Percentiles rank a stretch among this genome's conserved stretches.
These are phyloP conservation scores for Setipinna tenuifilis DNA, from an alignment of 2,797 vertebrate genomes.

Conservation along the genomic window DNA sequence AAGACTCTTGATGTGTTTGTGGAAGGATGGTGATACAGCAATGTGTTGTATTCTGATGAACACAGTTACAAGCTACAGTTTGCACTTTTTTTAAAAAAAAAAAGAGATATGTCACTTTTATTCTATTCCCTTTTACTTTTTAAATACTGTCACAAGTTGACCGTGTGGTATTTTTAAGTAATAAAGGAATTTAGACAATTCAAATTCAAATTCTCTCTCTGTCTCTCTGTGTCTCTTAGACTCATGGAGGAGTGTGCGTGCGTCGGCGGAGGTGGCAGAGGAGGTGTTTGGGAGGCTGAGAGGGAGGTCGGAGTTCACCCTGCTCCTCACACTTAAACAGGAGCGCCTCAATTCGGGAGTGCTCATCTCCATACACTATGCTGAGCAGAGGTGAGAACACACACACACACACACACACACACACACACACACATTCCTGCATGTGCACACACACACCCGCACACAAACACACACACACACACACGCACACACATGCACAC, in stretches of 20 bases:
- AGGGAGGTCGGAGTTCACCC: conserved; percentile 83
- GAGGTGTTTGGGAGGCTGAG: conserved; percentile 80
- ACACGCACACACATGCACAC: neutral
- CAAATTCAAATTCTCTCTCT: neutral
- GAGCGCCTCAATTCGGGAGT: conserved; percentile 83
- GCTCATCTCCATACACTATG: conserved; percentile 83
- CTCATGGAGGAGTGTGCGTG: conserved; percentile 80
- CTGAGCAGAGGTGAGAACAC: conserved; percentile 78
- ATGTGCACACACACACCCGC: neutral
- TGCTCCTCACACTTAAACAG: conserved; percentile 84
- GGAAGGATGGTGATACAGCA: too few relatives aligned
- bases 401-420: neutral
- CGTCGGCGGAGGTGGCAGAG: conserved; percentile 76
- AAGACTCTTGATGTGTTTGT: too few relatives aligned
- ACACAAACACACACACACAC: neutral
- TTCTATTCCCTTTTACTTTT: too few relatives aligned
- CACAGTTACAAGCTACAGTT: too few relatives aligned
- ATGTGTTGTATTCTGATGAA: too few relatives aligned
- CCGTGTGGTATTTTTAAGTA: too few relatives aligned
- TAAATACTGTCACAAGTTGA: too few relatives aligned
- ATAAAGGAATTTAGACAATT: too few relatives aligned
- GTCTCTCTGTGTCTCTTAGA: conserved; percentile 63
- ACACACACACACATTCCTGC: neutral
- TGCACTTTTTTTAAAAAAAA: too few relatives aligned
- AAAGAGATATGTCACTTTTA: too few relatives aligned